Evolutionary conservation across 2,113 vertebrate genomes (phyloP), one percentile per base, ranked within the genome.

Genomic region (Salvator merianae): DNA sequence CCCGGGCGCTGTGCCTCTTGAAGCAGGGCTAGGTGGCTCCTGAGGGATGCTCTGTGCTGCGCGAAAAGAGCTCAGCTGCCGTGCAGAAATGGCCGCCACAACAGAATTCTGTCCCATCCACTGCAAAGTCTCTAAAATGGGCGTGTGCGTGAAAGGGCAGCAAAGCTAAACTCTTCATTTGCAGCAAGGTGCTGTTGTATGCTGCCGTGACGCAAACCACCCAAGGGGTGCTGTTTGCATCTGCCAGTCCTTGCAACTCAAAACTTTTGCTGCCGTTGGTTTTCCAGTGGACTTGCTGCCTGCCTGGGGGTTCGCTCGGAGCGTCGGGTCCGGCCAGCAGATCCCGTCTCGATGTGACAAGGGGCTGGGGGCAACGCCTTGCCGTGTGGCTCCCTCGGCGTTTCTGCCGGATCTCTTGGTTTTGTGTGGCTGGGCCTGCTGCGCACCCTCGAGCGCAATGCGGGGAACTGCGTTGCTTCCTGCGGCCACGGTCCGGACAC

Each of bases 231-330:
- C 4, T 50, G 43, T 30, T 5, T 18, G 14, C 43, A 34, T 70
- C 87, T 59, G 75, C 90, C 74, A 7, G 76, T 0, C 78, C 14
- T 90, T 47, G 43, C 85, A 87, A 77, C 90, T 91, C 77, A 55
- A 90, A 86, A 85, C 50, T 89, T 92, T 86, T 79, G 86, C 90
- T 82, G 70, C 24, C 1, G 84, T 89, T 53, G 62, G 66, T 47
- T 72, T 85, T 84, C 77, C 78, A 77, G 0, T 77, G 85, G 88
- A 40, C 62, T 53, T 77, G 32, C 36, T 1, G 69, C 1, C 0
- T 59, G n/a, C 32, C 1, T 12, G 10, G 20, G 9, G 32, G 75
- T 28, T 36, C 16, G n/a, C 10, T 2, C 5, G 10, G 7, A 0
- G 2, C 5, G 16, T 6, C 24, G 8, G 30, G 1, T 18, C 20